These are phyloP conservation scores for Bruchidius siliquastri DNA, from an alignment of 2,888 invertebrate species.

Conservation along the genomic window DNA sequence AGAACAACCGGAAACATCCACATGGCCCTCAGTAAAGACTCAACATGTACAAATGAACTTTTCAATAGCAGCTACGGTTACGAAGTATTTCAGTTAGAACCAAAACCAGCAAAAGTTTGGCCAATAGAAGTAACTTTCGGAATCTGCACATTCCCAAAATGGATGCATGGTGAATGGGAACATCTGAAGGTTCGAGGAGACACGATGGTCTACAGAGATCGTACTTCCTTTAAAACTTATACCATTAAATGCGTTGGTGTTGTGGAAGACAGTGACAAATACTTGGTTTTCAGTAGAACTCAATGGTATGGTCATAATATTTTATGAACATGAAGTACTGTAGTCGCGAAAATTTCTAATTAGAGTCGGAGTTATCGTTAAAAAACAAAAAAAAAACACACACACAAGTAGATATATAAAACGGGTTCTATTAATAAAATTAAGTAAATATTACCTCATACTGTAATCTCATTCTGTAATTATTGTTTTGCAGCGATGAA, in stretches of 20 bases:
- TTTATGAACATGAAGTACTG: too few species aligned
- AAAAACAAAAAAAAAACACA: too few species aligned
- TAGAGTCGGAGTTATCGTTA: too few species aligned
- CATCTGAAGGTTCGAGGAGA: constrained; percentile 49
- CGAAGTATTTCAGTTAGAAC: constrained; percentile 53
- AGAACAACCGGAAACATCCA: constrained; percentile 51
- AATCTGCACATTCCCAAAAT: constrained; percentile 54
- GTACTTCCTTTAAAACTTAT: constrained; percentile 51
- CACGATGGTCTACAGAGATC: constrained; percentile 51
- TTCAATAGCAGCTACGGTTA: constrained; percentile 54
- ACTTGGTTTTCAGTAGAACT: constrained; percentile 50
- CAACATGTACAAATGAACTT: constrained; percentile 56
- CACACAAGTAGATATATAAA: too few species aligned
- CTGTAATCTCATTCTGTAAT: too few species aligned
- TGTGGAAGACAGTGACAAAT: constrained; percentile 45
- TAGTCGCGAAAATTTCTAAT: too few species aligned
- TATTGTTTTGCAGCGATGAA: constrained; percentile 57
- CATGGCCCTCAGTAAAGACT: constrained; percentile 60
- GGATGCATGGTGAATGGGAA: constrained; percentile 62
- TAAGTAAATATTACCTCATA: too few species aligned
- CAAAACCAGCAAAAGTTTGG: constrained; percentile 40
- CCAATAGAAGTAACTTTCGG: constrained; percentile 42
- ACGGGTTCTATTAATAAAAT: too few species aligned
- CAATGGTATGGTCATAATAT: constrained; percentile 58
- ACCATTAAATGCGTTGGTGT: constrained; percentile 49